These are phyloP conservation scores for Mystacides longicornis DNA, from an alignment of 2,888 invertebrate species.

Conservation along the genomic window DNA sequence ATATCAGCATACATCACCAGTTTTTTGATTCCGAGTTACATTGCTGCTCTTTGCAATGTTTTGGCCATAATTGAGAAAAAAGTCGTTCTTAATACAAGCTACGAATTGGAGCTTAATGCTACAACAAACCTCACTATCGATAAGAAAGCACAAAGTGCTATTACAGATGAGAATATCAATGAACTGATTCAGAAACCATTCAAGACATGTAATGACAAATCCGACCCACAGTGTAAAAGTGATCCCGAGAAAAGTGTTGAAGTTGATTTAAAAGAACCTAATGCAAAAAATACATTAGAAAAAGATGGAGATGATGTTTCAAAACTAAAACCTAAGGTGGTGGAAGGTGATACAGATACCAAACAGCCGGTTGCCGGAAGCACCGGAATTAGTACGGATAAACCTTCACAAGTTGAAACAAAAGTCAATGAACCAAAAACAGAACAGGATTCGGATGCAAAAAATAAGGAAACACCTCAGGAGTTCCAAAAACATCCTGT, in stretches of 20 bases:
- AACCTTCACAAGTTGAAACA: not conserved
- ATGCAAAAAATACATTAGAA: conserved; percentile 16
- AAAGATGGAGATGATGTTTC: conserved; percentile 13
- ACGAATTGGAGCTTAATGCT: conserved; percentile 45
- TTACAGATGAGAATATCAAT: conserved; percentile 35
- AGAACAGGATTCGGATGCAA: not conserved
- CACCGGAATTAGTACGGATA: conserved; percentile 3
- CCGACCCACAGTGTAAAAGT: conserved; percentile 20
- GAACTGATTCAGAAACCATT: conserved; percentile 21
- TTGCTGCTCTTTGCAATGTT: conserved; percentile 73
- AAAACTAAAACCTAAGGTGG: conserved; percentile 38
- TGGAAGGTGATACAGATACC: conserved; percentile 29
- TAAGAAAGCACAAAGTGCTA: conserved; percentile 35
- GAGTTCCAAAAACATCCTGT: conserved; percentile 3
- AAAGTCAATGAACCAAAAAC: not conserved
- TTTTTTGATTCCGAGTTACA: conserved; percentile 58
- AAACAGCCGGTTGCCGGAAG: conserved; percentile 25
- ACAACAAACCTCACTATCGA: conserved; percentile 43
- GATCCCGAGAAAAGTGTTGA: conserved; percentile 5
- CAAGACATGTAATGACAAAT: conserved; percentile 30
- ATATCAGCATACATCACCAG: conserved; percentile 53
- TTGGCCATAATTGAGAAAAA: conserved; percentile 60
- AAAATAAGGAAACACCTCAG: not conserved
- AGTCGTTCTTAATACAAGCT: conserved; percentile 57
- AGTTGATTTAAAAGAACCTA: conserved; percentile 6